Evolutionary conservation across 1,140 invertebrate species (phyloP), one percentile per base, ranked within the genome.

Genomic region (Bombus breviceps): DNA sequence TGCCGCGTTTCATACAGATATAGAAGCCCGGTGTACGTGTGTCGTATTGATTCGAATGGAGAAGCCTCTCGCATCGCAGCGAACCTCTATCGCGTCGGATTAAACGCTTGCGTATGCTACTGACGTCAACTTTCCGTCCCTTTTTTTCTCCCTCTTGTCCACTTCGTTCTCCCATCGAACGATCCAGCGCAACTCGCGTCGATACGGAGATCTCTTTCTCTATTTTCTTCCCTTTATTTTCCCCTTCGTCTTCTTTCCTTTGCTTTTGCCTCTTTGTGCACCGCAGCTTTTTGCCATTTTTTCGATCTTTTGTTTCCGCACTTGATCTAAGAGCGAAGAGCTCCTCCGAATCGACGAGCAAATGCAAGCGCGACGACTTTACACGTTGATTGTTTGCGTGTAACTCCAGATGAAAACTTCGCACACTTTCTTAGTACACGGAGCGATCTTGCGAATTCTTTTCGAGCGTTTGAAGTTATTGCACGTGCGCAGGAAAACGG

Each of bases 11-110:
- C 78, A 79, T 89, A 83, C 84, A 89, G 81, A 89, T 77, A 37
- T 83, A 89, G 39, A 75, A 89, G 39, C 87, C 62, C 80, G 80
- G 72, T 75, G 91, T 91, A 90, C 89, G 89, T 92, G 91, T 93
- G 90, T 89, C 89, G 93, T 93, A 93, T 93, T 92, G 93, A 93
- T 93, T 93, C 91, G 92, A 93, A 93, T 93, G 91, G 92, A 90
- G 92, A 93, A 93, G 91, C 92, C 92, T 92, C 92, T 93, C 92
- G 90, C 88, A 90, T 88, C 89, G 89, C 86, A 69, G 77, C 69
- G 89, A 91, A 71, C 88, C 87, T 93, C 89, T 91, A 92, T 93
- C 87, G 89, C 83, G 91, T 90, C 90, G 92, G 91, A 93, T 92
- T 91, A 93, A 93, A 92, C 89, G 92, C 89, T 91, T 88, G 89